Evolutionary conservation across 1,140 invertebrate species (phyloP), one percentile per base, ranked within the genome.

Genomic region (Penaeus vannamei): DNA sequence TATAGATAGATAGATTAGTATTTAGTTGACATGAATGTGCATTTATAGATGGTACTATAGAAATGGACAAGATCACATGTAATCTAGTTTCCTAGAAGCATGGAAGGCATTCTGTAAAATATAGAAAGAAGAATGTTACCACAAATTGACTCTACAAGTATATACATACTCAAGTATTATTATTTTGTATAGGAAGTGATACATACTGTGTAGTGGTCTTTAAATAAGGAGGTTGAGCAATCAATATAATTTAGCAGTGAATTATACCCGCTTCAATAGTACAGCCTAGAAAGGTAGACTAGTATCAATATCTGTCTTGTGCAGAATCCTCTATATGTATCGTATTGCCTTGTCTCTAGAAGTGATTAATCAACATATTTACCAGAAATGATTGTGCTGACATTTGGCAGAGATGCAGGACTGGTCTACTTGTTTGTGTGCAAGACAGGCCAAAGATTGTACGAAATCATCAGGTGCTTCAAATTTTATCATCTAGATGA

Each of bases 301-400:
- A 59, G 79, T 20, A 26, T 60, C 14, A 81, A 36, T 53, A 53
- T 53, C 53, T 26, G n/a, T 81, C 32, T 60, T 81, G 79, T 81
- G 79, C 79, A 64, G 26, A 53, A 53, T 53, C 32, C 64, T 62
- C 60, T 84, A 20, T 84, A 32, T 84, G 82, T 84, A 32, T 84
- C 62, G 26, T 66, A 42, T 36, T 84, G 82, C 82, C 82, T 84
- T 84, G 59, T 84, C 82, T 64, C 82, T 66, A 84, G 62, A 64
- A 66, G 82, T 84, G 82, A 61, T 36, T 84, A 64, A 84, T n/a
- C 61, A 62, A 36, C 62, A 66, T 84, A 84, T 84, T 84, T 42
- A 84, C 32, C 42, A 23, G 17, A 84, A 46, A 46, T 84, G 82
- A 84, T 64, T 7, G 82, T 84, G 62, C 61, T 84, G 22, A 42